phyloP scores from a whole-genome alignment of 2,113 vertebrate species.

The Axis porcinus region DNA sequence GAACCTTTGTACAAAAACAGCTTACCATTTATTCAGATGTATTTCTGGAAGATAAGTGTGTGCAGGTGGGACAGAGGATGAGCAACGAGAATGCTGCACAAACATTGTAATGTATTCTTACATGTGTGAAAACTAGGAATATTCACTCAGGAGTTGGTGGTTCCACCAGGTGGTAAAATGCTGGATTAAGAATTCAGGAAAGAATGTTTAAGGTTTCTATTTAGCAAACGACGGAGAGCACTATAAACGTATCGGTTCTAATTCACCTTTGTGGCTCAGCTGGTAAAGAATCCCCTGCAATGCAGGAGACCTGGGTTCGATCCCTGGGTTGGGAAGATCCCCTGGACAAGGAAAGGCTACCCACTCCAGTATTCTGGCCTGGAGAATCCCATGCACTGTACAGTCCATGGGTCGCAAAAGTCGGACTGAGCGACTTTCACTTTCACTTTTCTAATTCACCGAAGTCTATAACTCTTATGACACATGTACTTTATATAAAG shows the following conservation, averaged over 20 bases:
- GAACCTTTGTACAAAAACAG: slow-evolving; percentile 36
- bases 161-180: slow-evolving; percentile 52
- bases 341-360: not conserved
- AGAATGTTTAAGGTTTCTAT: slow-evolving; percentile 45
- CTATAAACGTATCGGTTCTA: slow-evolving; percentile 60
- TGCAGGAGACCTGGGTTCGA: not conserved
- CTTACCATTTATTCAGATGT: slow-evolving; percentile 36
- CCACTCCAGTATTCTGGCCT: not conserved
- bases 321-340: not conserved
- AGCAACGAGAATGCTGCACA: not conserved
- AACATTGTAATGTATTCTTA: not conserved
- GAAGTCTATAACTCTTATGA: slow-evolving; percentile 66
- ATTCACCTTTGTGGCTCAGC: slow-evolving; percentile 22
- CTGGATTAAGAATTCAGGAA: slow-evolving; percentile 59
- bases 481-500: slow-evolving; percentile 42
- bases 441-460: slow-evolving; percentile 54
- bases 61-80: not conserved
- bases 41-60: slow-evolving; percentile 40
- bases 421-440: not conserved
- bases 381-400: not conserved
- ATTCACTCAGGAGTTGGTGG: not conserved
- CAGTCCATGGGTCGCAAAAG: not conserved
- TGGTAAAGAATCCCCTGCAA: not conserved
- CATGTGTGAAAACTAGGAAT: slow-evolving; percentile 23
- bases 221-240: slow-evolving; percentile 31